phyloP scores from a whole-genome alignment of 2,113 vertebrate species.

The Vulpes vulpes region DNA sequence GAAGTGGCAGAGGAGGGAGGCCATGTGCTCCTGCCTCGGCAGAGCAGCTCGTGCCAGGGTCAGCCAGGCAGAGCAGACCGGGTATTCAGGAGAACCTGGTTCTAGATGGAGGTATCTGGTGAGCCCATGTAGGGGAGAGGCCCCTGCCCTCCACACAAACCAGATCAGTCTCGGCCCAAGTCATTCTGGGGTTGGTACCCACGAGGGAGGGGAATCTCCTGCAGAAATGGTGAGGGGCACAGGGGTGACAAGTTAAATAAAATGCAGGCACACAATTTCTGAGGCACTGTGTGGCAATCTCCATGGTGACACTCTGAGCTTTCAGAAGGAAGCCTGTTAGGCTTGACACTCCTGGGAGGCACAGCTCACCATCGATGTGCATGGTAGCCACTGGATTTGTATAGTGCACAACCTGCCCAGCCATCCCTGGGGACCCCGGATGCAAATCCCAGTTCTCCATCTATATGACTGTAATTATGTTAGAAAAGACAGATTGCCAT shows the following conservation, averaged over 20 bases:
- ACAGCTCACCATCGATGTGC: fast-evolving
- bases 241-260: neutral
- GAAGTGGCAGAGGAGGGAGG: conserved; percentile 83
- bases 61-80: neutral
- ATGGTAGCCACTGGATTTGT: neutral
- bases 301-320: neutral
- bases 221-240: neutral
- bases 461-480: neutral
- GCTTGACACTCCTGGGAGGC: neutral
- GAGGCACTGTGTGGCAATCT: neutral
- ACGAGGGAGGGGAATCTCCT: neutral
- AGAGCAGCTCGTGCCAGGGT: neutral
- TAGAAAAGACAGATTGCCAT: neutral
- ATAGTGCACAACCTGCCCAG: neutral
- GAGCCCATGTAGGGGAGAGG: conserved; percentile 72
- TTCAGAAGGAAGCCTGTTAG: neutral
- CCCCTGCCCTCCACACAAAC: conserved; percentile 61
- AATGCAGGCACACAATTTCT: neutral
- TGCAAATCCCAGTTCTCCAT: neutral
- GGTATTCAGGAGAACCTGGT: conserved; percentile 66
- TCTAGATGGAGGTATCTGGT: conserved; percentile 73
- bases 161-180: conserved; percentile 73
- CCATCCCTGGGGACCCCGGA: neutral
- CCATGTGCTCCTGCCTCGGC: conserved; percentile 76
- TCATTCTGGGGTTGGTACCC: neutral